phyloP scores from a whole-genome alignment of 1,140 invertebrate species.

The Tetranychus urticae region DNA sequence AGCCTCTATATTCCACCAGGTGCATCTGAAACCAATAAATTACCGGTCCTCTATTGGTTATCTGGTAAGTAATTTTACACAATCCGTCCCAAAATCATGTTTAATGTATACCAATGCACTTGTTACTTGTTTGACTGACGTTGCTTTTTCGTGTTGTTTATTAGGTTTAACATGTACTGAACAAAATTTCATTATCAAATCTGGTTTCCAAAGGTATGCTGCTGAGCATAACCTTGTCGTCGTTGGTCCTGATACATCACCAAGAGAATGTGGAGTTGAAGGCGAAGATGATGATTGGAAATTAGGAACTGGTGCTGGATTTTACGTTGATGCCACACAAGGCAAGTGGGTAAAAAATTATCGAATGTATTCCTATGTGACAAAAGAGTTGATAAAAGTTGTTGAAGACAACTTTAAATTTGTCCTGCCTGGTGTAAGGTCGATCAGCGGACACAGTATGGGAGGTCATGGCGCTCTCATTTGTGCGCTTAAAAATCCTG shows the following conservation, averaged over 20 bases:
- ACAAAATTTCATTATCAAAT: constrained; percentile 85
- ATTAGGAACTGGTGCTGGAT: constrained; percentile 83
- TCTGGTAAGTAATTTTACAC: constrained; percentile 29
- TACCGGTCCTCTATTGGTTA: constrained; percentile 70
- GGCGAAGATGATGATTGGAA: constrained; percentile 76
- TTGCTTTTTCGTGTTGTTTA: background rate
- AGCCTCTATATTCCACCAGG: constrained; percentile 63
- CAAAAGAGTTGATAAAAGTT: constrained; percentile 33
- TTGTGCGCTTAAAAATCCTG: constrained; percentile 72
- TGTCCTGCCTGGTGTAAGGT: background rate
- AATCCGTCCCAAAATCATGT: background rate
- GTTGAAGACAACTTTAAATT: constrained; percentile 11
- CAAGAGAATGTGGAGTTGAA: constrained; percentile 56
- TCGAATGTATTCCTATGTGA: constrained; percentile 89
- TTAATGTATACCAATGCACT: background rate
- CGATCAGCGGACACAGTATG: constrained; percentile 39
- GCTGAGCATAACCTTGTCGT: constrained; percentile 54
- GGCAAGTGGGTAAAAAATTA: constrained; percentile 84
- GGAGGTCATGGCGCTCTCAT: constrained; percentile 89
- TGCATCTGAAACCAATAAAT: constrained; percentile 31
- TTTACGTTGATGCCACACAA: constrained; percentile 76
- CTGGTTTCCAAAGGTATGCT: constrained; percentile 69
- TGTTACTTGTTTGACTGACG: constrained; percentile 13
- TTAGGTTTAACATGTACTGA: constrained; percentile 67
- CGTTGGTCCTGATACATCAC: constrained; percentile 85